Base-by-base conservation (phyloP, 2,113 vertebrate genomes). In the Sterna hirundo region DNA sequence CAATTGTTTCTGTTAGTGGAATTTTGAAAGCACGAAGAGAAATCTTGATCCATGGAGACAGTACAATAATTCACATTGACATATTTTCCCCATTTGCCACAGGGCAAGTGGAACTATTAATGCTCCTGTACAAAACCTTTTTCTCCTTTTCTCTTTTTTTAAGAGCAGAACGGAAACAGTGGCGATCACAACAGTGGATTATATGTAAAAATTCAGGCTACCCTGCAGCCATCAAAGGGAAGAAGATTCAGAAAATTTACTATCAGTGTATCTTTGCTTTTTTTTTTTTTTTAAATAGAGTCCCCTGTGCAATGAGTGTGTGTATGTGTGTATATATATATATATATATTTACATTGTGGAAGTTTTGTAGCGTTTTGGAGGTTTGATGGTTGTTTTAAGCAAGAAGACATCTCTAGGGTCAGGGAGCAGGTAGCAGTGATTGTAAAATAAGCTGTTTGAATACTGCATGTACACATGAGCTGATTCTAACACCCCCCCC, bases 1-100 rank as follows among this genome's bases (percentile, higher is more conserved):
- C 97, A 96, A 93, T 97, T 96, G 96, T 97, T 96, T 96, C 94
- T 97, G 85, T 95, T 95, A 93, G 93, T 91, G 87, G 94, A 94
- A 95, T 97, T 97, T 90, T 95, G 95, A 96, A 97, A 94, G 92
- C 92, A 95, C 90, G 84, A 86, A 94, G 91, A 96, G 94, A 97
- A 97, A 92, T 93, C 95, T 92, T 96, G 95, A 96, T 96, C 97
- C 91, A 70, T 83, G 92, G 90, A 95, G 95, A 95, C 91, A 95
- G 79, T 88, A 90, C 92, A 96, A 70, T 97, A 97, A 97, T 97
- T 97, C 95, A 95, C 96, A 94, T 83, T 97, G 97, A 97, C 97
- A 96, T 94, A 94, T 97, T 96, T 95, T 95, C 87, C 94, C 78
- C 74, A 69, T 89, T 96, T 15, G 95, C 97, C 96, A 96, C 90